Conservation (phyloP, 2,113 vertebrate genomes). For the Chamaetylas fuelleborni region DNA sequence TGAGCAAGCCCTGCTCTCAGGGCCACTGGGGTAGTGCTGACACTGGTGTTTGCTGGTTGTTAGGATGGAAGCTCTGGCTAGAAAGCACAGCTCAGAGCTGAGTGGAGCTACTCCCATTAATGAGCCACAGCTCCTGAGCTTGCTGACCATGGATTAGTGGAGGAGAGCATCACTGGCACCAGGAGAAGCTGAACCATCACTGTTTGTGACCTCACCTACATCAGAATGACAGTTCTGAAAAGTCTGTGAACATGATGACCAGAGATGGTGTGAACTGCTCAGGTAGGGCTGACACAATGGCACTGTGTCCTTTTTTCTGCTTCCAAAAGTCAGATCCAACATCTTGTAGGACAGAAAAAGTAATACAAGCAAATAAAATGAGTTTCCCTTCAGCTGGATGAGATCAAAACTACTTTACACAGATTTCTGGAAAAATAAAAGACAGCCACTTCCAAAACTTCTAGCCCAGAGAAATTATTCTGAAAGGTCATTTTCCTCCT, state of each 20-base stretch:
- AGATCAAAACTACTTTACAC: not conserved
- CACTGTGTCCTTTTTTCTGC: not conserved
- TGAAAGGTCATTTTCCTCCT: not conserved
- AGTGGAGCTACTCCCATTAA: fast-evolving
- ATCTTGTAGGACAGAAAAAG: not conserved
- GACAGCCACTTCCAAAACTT: not conserved
- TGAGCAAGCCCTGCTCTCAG: not conserved
- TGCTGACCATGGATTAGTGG: not conserved
- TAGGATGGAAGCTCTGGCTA: not conserved
- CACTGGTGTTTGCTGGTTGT: not conserved
- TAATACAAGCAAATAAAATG: not conserved
- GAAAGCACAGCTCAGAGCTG: not conserved
- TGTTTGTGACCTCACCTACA: not conserved
- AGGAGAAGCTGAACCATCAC: not conserved
- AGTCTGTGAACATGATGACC: not conserved
- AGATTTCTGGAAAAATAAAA: not conserved
- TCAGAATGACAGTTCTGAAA: not conserved
- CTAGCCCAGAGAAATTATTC: not conserved
- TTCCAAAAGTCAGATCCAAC: not conserved
- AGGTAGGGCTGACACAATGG: not conserved
- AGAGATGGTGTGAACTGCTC: not conserved
- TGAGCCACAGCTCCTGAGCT: not conserved
- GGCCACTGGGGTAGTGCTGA: fast-evolving
- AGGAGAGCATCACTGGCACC: not conserved
- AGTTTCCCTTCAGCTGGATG: not conserved